Evolutionary conservation across 2,888 invertebrate genomes (phyloP).

Genomic region (Zhuqinia jingwanae): DNA sequence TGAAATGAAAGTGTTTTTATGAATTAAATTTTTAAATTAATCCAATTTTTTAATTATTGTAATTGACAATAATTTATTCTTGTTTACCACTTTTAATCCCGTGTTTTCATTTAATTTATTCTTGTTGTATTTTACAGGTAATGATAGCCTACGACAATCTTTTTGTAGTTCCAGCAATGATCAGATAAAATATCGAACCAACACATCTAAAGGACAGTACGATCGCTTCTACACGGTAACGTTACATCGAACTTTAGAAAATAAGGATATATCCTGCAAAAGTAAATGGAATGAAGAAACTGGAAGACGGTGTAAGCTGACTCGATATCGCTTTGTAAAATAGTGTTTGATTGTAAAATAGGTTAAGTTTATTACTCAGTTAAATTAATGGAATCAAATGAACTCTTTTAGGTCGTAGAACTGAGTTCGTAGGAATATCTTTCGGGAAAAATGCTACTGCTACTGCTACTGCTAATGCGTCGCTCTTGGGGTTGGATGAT

Average conservation of each 20-base stretch:
- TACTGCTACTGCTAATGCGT: too few relatives aligned
- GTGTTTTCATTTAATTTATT: not conserved
- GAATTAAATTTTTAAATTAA: too few relatives aligned
- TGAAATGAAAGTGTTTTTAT: too few relatives aligned
- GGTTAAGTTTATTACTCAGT: too few relatives aligned
- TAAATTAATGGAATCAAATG: too few relatives aligned
- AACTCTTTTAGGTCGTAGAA: slow-evolving; percentile 12
- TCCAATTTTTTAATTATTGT: too few relatives aligned
- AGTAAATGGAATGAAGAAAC: slow-evolving; percentile 43
- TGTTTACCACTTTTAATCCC: too few relatives aligned
- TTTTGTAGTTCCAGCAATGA: slow-evolving; percentile 8
- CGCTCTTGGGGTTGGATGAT: slow-evolving; percentile 16
- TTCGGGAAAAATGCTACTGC: not conserved
- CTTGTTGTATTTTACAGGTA: not conserved
- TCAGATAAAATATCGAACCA: slow-evolving; percentile 8
- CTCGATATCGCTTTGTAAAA: not conserved
- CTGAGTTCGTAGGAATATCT: slow-evolving; percentile 52
- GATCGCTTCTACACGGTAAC: slow-evolving; percentile 49
- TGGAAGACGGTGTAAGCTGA: slow-evolving; percentile 49
- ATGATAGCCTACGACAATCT: not conserved
- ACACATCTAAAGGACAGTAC: too few relatives aligned
- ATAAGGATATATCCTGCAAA: not conserved
- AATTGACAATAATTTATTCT: too few relatives aligned
- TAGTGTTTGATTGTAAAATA: not conserved
- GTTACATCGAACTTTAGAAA: slow-evolving; percentile 5